Base-by-base conservation (phyloP, 1,140 invertebrate genomes). In the Phortica variegata region DNA sequence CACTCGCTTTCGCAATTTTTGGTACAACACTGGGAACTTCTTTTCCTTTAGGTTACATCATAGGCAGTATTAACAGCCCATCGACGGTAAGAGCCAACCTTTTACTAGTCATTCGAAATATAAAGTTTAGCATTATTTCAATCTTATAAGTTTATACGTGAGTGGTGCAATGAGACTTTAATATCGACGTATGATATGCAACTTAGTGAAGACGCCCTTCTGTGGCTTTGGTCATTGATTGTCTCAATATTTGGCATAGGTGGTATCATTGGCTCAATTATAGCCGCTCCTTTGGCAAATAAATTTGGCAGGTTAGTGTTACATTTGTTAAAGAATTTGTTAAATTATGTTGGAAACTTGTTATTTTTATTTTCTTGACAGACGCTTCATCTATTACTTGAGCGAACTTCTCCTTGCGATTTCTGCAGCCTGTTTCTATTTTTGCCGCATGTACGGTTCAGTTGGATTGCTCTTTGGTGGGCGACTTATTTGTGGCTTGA, bases 11-110 rank as follows among this genome's bases (percentile, higher is more conserved):
- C 49, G 61, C 58, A 10, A 53, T 51, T 4, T 16, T 54, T 38
- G 62, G 58, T 18, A 87, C 86, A 36, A 89, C 87, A 12, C 52
- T 94, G 8, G 91, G 92, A 19, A 85, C 85, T 12, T 89, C 90
- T 7, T 75, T 94, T 43, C 89, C 91, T 38, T 86, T 90, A 54
- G 93, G 93, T 34, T 95, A 88, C 70, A 90, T 91, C 59, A 91
- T 93, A 52, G 91, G 91, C 33, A 90, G 93, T 21, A 81, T 95
- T 21, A 95, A 95, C 76, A 86, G 87, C 43, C 61, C 56, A 1
- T 54, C 57, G 10, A 37, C 15, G 51, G 57, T 59, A 41, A 47
- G n/a, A n/a, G n/a, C n/a, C n/a, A n/a, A n/a, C n/a, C n/a, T n/a
- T n/a, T n/a, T n/a, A n/a, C n/a, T n/a, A n/a, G n/a, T n/a, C n/a